These are phyloP conservation scores for Boulengeromyrus knoepffleri DNA, from an alignment of 2,113 vertebrate genomes.

Conservation along the genomic window DNA sequence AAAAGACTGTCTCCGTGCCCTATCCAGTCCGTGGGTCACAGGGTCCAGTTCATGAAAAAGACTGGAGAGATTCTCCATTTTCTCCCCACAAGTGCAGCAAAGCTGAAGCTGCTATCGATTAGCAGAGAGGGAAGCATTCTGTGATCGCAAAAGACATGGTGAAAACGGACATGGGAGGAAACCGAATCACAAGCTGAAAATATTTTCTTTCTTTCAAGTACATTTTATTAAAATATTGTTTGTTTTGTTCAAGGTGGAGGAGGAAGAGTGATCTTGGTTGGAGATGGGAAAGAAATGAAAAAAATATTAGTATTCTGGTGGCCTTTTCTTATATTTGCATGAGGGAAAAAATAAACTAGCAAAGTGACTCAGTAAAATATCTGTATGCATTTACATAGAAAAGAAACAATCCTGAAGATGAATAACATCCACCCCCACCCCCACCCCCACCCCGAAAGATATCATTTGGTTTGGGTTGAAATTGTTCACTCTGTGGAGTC, in stretches of 20 bases:
- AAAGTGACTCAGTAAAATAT: background rate
- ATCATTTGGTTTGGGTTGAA: background rate
- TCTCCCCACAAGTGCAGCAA: background rate
- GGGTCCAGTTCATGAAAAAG: background rate
- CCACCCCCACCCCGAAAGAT: background rate
- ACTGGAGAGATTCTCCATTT: background rate
- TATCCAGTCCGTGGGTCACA: background rate
- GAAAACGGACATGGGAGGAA: background rate
- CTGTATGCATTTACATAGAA: background rate
- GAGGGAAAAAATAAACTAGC: background rate
- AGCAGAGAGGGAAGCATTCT: background rate
- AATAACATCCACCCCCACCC: background rate
- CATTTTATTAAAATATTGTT: background rate
- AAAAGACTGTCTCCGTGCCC: background rate
- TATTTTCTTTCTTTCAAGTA: background rate
- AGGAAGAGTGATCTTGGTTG: background rate
- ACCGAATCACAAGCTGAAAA: background rate
- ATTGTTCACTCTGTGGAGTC: conserved; percentile 9
- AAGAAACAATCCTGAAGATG: background rate
- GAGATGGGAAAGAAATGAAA: background rate
- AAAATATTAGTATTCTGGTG: background rate
- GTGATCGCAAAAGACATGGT: background rate
- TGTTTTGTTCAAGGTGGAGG: background rate
- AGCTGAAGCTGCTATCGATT: background rate
- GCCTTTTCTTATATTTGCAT: background rate